Evolutionary conservation across 2,113 vertebrate genomes (phyloP).

Genomic region (Daboia siamensis): DNA sequence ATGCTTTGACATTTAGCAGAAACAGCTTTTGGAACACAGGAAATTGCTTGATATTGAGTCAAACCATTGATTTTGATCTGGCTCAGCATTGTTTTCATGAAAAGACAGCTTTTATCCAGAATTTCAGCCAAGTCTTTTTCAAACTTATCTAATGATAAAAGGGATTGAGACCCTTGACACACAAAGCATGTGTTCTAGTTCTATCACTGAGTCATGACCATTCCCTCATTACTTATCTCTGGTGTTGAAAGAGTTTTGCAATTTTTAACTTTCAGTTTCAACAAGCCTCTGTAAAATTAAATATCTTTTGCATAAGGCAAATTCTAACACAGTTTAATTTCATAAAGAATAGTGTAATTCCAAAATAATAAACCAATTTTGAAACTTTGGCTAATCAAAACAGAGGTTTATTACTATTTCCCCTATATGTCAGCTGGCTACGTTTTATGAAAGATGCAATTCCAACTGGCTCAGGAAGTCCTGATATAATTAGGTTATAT

Average conservation of each 20-base stretch:
- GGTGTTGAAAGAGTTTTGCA: neutral
- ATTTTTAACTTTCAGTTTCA: neutral
- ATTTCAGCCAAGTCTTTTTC: neutral
- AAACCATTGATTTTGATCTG: neutral
- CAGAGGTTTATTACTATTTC: neutral
- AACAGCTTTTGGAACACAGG: neutral
- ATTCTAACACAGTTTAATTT: neutral
- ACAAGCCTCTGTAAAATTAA: neutral
- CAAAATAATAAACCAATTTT: neutral
- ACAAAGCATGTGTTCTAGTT: neutral
- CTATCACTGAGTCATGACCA: neutral
- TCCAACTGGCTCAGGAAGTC: neutral
- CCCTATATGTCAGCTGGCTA: neutral
- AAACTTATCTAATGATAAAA: neutral
- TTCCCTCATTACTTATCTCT: too few relatives aligned
- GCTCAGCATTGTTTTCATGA: neutral
- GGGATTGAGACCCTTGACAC: neutral
- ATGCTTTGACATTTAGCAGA: neutral
- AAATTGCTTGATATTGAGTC: neutral
- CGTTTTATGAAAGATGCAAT: neutral
- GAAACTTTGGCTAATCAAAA: neutral
- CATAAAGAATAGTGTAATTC: neutral
- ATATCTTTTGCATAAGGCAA: neutral
- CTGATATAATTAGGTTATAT: neutral
- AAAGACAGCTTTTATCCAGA: neutral